Evolutionary conservation across 2,797 vertebrate species (phyloP).

Genomic region (Bradypodion pumilum): DNA sequence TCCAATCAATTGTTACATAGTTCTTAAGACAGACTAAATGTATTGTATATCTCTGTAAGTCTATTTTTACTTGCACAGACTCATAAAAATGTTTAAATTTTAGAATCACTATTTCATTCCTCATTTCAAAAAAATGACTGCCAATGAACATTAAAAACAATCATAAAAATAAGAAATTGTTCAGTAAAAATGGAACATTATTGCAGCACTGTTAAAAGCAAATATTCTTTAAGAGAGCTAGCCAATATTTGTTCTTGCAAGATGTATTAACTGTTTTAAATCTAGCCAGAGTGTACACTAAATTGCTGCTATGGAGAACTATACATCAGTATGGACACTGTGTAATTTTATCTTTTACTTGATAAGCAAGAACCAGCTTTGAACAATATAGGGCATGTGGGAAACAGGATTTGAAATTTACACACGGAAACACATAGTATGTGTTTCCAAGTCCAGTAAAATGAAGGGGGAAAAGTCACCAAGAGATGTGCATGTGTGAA

Average conservation of each 20-base stretch:
- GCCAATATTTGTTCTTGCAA: constrained; percentile 29
- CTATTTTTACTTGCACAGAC: constrained; percentile 33
- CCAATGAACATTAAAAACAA: constrained; percentile 29
- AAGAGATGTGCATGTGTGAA: neutral
- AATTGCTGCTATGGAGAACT: neutral
- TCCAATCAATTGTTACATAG: constrained; percentile 44
- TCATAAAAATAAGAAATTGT: constrained; percentile 23
- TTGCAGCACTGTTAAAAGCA: constrained; percentile 31
- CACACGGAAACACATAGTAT: neutral
- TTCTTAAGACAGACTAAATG: constrained; percentile 42
- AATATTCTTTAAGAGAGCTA: neutral
- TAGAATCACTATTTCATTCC: constrained; percentile 19
- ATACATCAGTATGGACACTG: neutral
- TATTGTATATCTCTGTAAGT: neutral
- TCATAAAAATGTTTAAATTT: constrained; percentile 37
- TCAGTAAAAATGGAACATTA: constrained; percentile 37
- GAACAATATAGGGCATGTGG: neutral
- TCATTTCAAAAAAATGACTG: constrained; percentile 47
- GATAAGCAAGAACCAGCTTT: neutral
- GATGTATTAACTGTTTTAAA: constrained; percentile 31
- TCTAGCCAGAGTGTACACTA: neutral
- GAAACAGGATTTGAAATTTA: neutral
- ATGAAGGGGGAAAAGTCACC: neutral
- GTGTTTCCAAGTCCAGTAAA: neutral
- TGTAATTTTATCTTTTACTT: neutral